Evolutionary conservation across 2,113 vertebrate genomes (phyloP), one percentile per base, ranked within the genome.

Genomic region (Addax nasomaculatus): DNA sequence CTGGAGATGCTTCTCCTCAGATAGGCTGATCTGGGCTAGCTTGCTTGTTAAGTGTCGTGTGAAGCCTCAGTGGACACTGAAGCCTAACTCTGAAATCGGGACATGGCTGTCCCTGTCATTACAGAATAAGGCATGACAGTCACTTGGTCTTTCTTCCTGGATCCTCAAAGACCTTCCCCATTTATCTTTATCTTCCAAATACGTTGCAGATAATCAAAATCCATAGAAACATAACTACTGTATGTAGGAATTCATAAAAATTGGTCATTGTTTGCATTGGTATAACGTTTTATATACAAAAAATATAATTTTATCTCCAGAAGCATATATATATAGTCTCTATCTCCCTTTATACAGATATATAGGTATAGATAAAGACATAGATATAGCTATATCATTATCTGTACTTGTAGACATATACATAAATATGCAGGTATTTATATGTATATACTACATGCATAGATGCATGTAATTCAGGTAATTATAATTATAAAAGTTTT

Each of bases 11-110:
- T 55, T 29, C 19, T 39, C 19, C 29, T 53, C 36, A 5, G 4
- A 0, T 1, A 2, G 8, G 17, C 25, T 8, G 2, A 0, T 45
- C 64, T 33, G 30, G 2, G 3, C 19, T 39, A 11, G 5, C 27
- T 21, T 14, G 17, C 67, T 39, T 27, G 0, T 29, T 60, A 29
- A 3, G 5, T 19, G 4, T 2, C 6, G 3, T 10, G 9, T 25
- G 36, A 47, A 43, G 33, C 12, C 9, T 39, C 27, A 21, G 27
- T 55, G 73, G 14, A 7, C 39, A n/a, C 39, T 33, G 43, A 29
- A 45, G 49, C 55, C 29, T n/a, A 8, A 1, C 13, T 30, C 57
- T 13, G 45, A 27, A 73, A 11, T 53, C 36, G 1, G 19, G 12
- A 29, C 16, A 15, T 7, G 45, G 17, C 49, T 36, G 25, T 3